Percentiles rank a stretch among this genome's conserved stretches.
Conservation (phyloP, 2,113 vertebrate genomes). For the Leptodactylus fuscus region DNA sequence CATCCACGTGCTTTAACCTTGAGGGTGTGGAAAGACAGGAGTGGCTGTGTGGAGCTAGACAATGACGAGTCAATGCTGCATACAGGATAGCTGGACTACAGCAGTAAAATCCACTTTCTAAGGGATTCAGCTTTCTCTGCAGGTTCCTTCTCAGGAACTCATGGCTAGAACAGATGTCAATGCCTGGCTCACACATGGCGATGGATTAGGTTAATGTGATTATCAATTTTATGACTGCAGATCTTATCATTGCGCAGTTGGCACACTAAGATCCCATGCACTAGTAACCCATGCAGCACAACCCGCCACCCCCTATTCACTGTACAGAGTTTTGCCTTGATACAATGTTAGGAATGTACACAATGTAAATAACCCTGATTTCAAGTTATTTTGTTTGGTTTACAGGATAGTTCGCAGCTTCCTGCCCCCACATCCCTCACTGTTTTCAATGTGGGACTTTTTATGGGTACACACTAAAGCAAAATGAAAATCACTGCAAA, state of each 20-base stretch:
- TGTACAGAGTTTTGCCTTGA: background rate
- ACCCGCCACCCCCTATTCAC: slow-evolving; percentile 6
- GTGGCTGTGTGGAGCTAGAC: slow-evolving; percentile 4
- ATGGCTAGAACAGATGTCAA: slow-evolving; percentile 4
- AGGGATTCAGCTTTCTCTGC: background rate
- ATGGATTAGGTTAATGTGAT: slow-evolving; percentile 41
- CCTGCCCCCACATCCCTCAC: background rate
- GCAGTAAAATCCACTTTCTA: slow-evolving; percentile 22
- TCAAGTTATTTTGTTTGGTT: slow-evolving; percentile 5
- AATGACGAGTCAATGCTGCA: slow-evolving; percentile 37
- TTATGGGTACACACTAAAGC: background rate
- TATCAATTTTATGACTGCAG: slow-evolving; percentile 48
- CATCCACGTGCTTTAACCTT: slow-evolving; percentile 55
- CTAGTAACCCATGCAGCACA: background rate
- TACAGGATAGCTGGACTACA: slow-evolving; percentile 6
- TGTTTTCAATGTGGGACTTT: background rate
- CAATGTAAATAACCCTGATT: slow-evolving; percentile 44
- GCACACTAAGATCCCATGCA: slow-evolving; percentile 26
- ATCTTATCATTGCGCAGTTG: slow-evolving; percentile 34
- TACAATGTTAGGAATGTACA: slow-evolving; percentile 48
- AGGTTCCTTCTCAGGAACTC: background rate
- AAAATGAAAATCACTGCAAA: slow-evolving; percentile 14
- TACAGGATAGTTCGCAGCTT: slow-evolving; percentile 2
- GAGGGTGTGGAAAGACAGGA: slow-evolving; percentile 21
- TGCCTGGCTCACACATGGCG: background rate